These are phyloP conservation scores for Pomatorhinus ruficollis DNA, from an alignment of 2,113 vertebrate species.

Conservation along the genomic window DNA sequence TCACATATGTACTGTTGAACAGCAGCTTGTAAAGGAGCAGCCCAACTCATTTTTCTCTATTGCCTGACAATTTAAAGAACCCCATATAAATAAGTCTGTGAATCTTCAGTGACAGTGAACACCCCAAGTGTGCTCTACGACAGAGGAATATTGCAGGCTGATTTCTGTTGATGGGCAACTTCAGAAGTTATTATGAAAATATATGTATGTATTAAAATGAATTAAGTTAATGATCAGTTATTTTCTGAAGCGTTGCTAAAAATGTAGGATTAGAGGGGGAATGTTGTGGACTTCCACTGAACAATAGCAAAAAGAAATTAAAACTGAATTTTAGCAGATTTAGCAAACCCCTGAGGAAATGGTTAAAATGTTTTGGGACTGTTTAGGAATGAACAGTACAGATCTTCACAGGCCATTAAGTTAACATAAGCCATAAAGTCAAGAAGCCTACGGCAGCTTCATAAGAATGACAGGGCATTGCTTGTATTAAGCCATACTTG, in stretches of 20 bases:
- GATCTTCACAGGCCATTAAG: neutral
- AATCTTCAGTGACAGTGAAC: neutral
- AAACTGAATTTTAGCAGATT: neutral
- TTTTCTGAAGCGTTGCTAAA: neutral
- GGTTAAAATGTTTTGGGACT: neutral
- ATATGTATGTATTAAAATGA: neutral
- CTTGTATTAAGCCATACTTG: neutral
- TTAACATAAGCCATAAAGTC: neutral
- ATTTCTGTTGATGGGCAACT: neutral
- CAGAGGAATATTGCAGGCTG: neutral
- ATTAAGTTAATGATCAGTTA: neutral
- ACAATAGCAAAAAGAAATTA: neutral
- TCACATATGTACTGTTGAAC: neutral
- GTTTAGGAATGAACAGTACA: neutral
- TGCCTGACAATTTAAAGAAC: neutral
- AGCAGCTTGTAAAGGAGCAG: neutral
- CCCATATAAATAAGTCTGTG: neutral
- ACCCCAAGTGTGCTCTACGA: neutral
- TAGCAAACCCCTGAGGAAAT: neutral
- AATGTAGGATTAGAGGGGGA: fast-evolving
- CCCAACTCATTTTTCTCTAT: neutral
- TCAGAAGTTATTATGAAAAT: neutral
- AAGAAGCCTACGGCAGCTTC: neutral
- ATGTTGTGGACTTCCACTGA: neutral
- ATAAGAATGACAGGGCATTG: neutral